These are phyloP conservation scores for Grammomys surdaster DNA, from an alignment of 2,113 vertebrate species.

Conservation along the genomic window DNA sequence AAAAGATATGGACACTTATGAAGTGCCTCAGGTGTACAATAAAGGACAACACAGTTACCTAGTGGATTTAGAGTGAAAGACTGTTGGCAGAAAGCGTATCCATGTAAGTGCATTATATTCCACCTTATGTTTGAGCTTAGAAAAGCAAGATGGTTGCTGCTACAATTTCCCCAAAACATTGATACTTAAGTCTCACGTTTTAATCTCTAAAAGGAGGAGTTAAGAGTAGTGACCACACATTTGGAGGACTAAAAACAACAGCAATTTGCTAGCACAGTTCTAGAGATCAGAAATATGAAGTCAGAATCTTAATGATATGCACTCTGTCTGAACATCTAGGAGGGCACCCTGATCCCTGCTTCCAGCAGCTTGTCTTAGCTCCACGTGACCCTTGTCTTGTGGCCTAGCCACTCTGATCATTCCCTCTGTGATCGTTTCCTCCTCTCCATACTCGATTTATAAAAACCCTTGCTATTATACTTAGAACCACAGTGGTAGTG, in stretches of 20 bases:
- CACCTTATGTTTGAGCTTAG: background rate
- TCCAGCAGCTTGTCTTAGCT: background rate
- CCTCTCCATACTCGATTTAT: background rate
- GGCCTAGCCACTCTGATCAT: background rate
- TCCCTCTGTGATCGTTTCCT: background rate
- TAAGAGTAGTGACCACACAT: background rate
- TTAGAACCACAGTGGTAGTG: background rate
- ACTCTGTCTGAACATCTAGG: background rate
- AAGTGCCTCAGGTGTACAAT: background rate
- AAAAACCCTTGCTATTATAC: background rate
- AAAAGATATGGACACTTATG: background rate
- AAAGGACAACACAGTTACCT: background rate
- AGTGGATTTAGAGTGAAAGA: background rate
- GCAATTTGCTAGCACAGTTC: background rate
- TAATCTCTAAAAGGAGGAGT: background rate
- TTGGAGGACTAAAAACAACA: background rate
- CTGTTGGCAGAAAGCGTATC: background rate
- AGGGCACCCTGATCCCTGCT: background rate
- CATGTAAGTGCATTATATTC: background rate
- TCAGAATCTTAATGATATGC: background rate
- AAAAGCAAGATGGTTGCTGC: background rate
- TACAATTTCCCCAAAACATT: conserved; percentile 18
- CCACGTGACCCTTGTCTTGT: background rate
- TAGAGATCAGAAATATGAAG: background rate
- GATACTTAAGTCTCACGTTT: background rate